A percentile compares a stretch with the other conserved stretches of the same genome.
phyloP scores from a whole-genome alignment of 2,797 vertebrate genomes.

The Mareca strepera region DNA sequence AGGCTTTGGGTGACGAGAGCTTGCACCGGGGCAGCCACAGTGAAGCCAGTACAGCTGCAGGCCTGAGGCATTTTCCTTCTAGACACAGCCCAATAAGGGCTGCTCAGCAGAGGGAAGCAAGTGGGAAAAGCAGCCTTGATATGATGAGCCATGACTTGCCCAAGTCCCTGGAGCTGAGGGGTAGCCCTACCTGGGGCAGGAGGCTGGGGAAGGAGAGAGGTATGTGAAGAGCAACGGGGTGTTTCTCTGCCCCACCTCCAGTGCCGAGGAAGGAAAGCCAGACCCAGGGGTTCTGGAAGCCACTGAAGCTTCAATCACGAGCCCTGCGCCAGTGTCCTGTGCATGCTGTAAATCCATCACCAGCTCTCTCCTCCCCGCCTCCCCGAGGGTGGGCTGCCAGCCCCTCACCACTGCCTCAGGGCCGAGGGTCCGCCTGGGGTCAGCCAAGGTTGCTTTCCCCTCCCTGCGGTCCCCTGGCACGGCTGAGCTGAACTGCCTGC shows the following conservation, averaged over 20 bases:
- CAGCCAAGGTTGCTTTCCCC: slow-evolving; percentile 39
- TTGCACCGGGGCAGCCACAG: slow-evolving; percentile 33
- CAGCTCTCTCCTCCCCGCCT: slow-evolving; percentile 26
- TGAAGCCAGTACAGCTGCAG: slow-evolving; percentile 2
- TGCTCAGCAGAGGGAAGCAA: background rate
- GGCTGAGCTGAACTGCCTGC: slow-evolving; percentile 57
- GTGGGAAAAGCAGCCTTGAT: slow-evolving; percentile 34
- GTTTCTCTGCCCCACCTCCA: background rate
- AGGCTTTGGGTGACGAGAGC: slow-evolving; percentile 38
- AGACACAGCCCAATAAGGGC: background rate
- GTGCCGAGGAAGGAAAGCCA: background rate
- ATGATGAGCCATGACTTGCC: background rate
- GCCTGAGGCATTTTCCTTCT: slow-evolving; percentile 36
- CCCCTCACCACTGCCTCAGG: slow-evolving; percentile 27
- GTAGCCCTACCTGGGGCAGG: background rate
- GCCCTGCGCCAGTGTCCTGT: background rate
- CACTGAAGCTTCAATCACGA: background rate
- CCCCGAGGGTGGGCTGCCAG: background rate
- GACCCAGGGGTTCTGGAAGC: background rate
- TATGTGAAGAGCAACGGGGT: slow-evolving; percentile 10
- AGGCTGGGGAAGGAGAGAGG: slow-evolving; percentile 27
- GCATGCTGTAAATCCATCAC: background rate
- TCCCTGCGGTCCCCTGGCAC: slow-evolving; percentile 34
- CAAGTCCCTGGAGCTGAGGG: background rate
- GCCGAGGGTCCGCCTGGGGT: background rate